Base-by-base conservation (phyloP, 2,888 invertebrate genomes). In the Stegophylla sp. region DNA sequence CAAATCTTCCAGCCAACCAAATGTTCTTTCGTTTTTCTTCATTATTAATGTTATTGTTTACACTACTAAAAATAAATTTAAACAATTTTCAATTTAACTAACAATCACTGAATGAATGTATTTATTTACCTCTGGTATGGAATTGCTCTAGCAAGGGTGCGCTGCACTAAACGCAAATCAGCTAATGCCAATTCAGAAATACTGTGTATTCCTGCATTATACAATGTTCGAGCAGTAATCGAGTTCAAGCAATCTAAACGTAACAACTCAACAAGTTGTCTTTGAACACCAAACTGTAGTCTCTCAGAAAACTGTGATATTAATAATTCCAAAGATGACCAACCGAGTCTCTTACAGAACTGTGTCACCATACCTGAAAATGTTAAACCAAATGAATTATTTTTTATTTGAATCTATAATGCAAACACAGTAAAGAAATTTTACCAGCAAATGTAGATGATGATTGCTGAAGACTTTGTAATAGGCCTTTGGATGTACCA, bases 381-480 rank as follows among this genome's bases (percentile, higher is more conserved):
- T 48, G 28, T 28, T n/a, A 43, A 59, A 23, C 3, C 51, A 20
- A 20, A 34, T 34, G 7, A 73, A 43, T 23, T 20, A 82, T 34
- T 34, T 34, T 34, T 34, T 34, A 5, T 34, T 34, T 34, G 10
- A 23, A 12, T 53, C n/a, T 53, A 17, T 17, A 59, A 51, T 45
- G 51, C 43, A 82, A 71, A 71, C 3, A 12, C 10, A 23, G n/a
- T 20, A 59, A 15, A n/a, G 41, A 61, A 64, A 84, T 83, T 83
- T 82, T 85, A 93, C 94, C 94, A 79, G 98, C 97, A 90, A 97
- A 98, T 51, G 96, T 96, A 51, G 98, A 93, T 1, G 98, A 93
- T 81, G 94, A 92, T 87, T 97, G 97, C 87, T 99, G 98, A 43
- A 99, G 89, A 82, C 94, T 92, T 88, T 99, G 98, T 28, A 99